These are phyloP conservation scores for Cynodonichthys magdalenae DNA, from an alignment of 2,797 vertebrate species.

Conservation along the genomic window DNA sequence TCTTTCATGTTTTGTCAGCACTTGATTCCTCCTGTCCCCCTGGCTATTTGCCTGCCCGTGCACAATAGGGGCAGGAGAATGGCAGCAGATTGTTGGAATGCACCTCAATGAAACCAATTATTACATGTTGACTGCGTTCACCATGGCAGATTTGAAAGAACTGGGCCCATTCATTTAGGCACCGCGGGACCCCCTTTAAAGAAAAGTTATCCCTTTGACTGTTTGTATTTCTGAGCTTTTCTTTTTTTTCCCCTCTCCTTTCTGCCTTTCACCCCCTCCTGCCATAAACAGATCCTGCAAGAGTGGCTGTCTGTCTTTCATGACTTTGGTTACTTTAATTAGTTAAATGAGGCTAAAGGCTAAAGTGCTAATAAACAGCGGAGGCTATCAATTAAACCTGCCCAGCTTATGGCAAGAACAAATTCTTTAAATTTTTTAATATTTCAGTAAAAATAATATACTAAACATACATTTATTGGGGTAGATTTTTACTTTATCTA, in stretches of 20 bases:
- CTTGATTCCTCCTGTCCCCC: conserved; percentile 99
- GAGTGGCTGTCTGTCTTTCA: conserved; percentile 90
- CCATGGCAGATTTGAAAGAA: conserved; percentile 99
- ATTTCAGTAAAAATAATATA: conserved; percentile 9
- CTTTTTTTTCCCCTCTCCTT: conserved; percentile 57
- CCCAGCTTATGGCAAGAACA: background rate
- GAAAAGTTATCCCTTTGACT: conserved; percentile 99
- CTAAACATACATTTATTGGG: background rate
- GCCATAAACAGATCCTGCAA: conserved; percentile 96
- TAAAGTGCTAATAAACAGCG: conserved; percentile 75
- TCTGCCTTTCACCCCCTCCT: conserved; percentile 64
- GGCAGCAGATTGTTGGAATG: conserved; percentile 99
- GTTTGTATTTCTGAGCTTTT: conserved; percentile 99
- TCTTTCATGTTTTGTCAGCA: conserved; percentile 99
- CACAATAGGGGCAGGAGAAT: conserved; percentile 99
- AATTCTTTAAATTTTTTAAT: background rate
- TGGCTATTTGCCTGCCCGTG: conserved; percentile 98
- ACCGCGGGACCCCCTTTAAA: conserved; percentile 98
- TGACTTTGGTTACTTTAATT: conserved; percentile 98
- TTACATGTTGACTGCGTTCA: conserved; percentile 99
- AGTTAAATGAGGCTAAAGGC: conserved; percentile 92
- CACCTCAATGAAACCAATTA: conserved; percentile 99
- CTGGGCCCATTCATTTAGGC: conserved; percentile 99
- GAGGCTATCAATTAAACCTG: conserved; percentile 59
- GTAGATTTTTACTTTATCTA: background rate